Conservation (phyloP, 2,888 invertebrate species). For the Linnaemya tessellans region DNA sequence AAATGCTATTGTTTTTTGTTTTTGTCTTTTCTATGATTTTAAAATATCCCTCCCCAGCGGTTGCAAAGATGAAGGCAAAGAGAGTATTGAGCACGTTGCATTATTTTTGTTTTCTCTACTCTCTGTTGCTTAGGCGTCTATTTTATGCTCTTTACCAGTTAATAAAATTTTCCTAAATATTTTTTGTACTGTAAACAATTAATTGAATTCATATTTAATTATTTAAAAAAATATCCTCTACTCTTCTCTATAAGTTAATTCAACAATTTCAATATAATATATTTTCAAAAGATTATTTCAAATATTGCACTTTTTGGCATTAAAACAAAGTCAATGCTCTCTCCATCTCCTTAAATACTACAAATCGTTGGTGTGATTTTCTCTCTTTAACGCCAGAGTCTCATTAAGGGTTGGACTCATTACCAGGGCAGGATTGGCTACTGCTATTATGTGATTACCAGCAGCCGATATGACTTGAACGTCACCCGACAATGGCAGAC, state of each 20-base stretch:
- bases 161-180: too few species aligned
- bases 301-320: constrained; percentile 53
- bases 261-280: constrained; percentile 8
- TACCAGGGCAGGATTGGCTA: constrained; percentile 92
- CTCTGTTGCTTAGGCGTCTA: too few species aligned
- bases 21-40: too few species aligned
- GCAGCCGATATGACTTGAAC: constrained; percentile 92
- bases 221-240: background rate
- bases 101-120: too few species aligned
- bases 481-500: constrained; percentile 78
- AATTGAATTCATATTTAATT: background rate
- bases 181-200: too few species aligned
- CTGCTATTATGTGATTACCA: constrained; percentile 94
- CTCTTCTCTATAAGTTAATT: background rate
- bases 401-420: constrained; percentile 84
- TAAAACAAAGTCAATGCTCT: constrained; percentile 2
- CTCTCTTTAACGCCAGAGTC: constrained; percentile 80
- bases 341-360: constrained; percentile 69
- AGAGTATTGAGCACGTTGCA: too few species aligned
- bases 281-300: constrained; percentile 31
- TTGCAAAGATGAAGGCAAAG: too few species aligned
- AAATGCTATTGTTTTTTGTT: too few species aligned
- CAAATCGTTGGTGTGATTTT: constrained; percentile 80
- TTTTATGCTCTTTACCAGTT: too few species aligned
- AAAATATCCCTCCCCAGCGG: too few species aligned